Base-by-base conservation (phyloP, 2,113 vertebrate species). In the Murina feae region DNA sequence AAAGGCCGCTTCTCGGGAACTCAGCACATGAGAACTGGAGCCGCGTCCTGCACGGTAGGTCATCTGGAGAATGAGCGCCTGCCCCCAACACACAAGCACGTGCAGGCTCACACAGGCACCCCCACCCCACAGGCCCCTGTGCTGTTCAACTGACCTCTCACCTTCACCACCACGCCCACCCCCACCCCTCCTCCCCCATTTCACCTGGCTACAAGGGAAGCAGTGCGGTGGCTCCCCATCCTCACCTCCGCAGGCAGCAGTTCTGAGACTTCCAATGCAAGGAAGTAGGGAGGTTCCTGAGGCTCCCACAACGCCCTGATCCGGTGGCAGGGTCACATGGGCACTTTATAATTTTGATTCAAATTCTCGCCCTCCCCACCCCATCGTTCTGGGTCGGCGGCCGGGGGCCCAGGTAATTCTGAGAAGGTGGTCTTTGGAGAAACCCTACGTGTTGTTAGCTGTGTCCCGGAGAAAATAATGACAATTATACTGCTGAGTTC, bases 31-130 rank as follows among this genome's bases (percentile, higher is more conserved):
- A 75, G 76, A 71, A 39, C 39, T 23, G 2, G 44, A 78, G 74
- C 53, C 32, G 9, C 0, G 23, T 21, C 81, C 90, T 81, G 65
- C 28, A 11, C 6, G 9, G 1, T 3, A 42, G n/a, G 72, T 68
- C 55, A n/a, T 49, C 21, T 30, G 2, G 6, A 53, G 9, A 20
- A 39, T 11, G 25, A 25, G 20, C 17, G 47, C 35, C 60, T 32
- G 16, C 12, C 13, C 44, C 23, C 32, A 47, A 0, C 18, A 63
- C 82, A 51, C 35, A 42, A 28, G 49, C 20, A 35, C 9, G 1
- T 16, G n/a, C 7, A 0, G 0, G 35, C 23, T 2, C 35, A 55
- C 6, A 17, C 18, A 42, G 44, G 47, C 35, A 17, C 18, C 25
- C 4, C 23, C 21, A 21, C 51, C 39, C 71, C 51, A 32, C 9